These are phyloP conservation scores for Ophiothrix spiculata DNA, from an alignment of 35 echinoderm and acorn worm genomes.

Conservation along the genomic window DNA sequence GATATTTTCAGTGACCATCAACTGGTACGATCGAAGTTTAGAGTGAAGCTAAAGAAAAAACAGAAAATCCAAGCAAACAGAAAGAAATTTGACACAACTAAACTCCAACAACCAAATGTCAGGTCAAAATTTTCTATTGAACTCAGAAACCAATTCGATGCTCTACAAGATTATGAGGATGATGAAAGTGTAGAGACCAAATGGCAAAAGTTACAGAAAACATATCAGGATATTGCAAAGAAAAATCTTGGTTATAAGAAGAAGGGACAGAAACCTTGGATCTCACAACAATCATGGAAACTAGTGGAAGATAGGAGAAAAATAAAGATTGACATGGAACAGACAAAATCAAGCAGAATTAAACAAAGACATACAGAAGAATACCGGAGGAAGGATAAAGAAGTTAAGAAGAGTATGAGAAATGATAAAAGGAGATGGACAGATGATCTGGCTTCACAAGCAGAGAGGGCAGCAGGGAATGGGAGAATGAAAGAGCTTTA, in stretches of 20 bases:
- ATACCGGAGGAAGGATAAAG: conserved; percentile 21
- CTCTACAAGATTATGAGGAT: no score
- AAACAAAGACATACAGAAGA: conserved; percentile 14
- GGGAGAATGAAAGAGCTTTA: no score
- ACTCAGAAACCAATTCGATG: conserved; percentile 23
- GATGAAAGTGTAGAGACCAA: no score
- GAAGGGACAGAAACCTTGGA: no score
- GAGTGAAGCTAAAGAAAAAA: conserved; percentile 20
- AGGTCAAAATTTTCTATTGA: not conserved
- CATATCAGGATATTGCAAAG: no score
- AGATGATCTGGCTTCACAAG: not conserved
- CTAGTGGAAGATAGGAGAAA: conserved; percentile 25
- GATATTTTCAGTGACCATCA: conserved; percentile 28
- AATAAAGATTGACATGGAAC: not conserved
- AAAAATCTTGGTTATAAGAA: no score
- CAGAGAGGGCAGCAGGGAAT: no score
- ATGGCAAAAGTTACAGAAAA: no score
- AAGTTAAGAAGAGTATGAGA: conserved; percentile 30
- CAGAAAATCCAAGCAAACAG: not conserved
- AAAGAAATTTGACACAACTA: not conserved
- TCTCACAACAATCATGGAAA: no score
- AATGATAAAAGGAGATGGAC: conserved; percentile 5
- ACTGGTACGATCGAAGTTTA: conserved; percentile 10
- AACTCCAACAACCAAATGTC: conserved; percentile 7
- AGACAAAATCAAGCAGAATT: conserved; percentile 27